Evolutionary conservation across 2,113 vertebrate genomes (phyloP), one percentile per base, ranked within the genome.

Genomic region (Indicator indicator): DNA sequence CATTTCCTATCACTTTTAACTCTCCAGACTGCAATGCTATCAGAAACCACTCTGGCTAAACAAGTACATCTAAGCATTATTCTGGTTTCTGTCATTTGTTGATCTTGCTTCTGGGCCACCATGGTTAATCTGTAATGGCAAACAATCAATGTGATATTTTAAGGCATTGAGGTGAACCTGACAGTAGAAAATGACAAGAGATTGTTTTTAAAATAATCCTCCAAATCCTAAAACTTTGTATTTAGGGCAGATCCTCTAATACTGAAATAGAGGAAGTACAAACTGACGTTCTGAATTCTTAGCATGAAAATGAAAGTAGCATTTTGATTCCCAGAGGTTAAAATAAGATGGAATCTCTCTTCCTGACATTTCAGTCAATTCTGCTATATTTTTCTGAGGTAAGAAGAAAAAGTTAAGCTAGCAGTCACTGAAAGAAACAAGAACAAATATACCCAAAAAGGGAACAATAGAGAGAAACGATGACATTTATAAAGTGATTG

Each of bases 401-500:
- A 74, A 83, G 69, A 56, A 68, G 28, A 71, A 89, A 63, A 14
- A 81, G 30, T 73, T 76, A 59, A 56, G 27, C 16, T 76, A 76
- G 21, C 36, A 79, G 36, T 54, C 80, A 83, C 27, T 69, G 56
- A 86, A 62, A 9, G 30, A 83, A 33, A 69, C 9, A 44, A 68
- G 42, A 89, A 52, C 69, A 80, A 89, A 94, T 60, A 87, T 44
- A 75, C 11, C 59, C 58, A n/a, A 58, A 86, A 95, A 81, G 38
- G 42, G 60, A 90, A 65, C 38, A 87, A 88, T 4, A 70, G 23
- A 76, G 33, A 88, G 56, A 95, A 94, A 69, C 62, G 30, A 64
- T 93, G 90, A 82, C 75, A 68, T 93, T 94, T 94, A 69, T 69
- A 20, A 79, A 81, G 63, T 5, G 38, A 84, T 60, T 81, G 65